Base-by-base conservation (phyloP, 2,797 vertebrate genomes). In the Halcyon chelicuti region DNA sequence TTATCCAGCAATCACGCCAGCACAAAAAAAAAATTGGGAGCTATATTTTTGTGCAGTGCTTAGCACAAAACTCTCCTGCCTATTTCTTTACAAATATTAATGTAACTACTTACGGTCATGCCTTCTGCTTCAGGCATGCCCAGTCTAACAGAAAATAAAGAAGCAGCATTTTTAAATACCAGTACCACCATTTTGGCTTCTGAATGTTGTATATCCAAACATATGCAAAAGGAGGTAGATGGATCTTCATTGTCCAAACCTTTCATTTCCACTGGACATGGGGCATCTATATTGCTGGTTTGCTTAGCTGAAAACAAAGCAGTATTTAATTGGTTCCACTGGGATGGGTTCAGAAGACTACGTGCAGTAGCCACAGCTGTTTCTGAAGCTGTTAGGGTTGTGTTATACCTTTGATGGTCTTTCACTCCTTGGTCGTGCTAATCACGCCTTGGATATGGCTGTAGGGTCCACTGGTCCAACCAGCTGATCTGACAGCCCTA, bases 1-100 rank as follows among this genome's bases (percentile, higher is more conserved):
- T 40, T 9, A 9, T 22, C n/a, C 33, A 61, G 58, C 39, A 72
- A 73, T 70, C 39, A 54, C 0, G 0, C 8, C 1, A 6, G 40
- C 33, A 74, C 23, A 88, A 73, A 35, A 66, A 35, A 65, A 14
- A 1, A 60, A 54, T 78, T 52, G 15, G n/a, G 52, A 90, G 40
- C n/a, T 52, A 28, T 15, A 12, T 0, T 71, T 75, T 39, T 39
- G 26, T 51, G 76, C 23, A 33, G 16, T 23, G 37, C 61, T 82
- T 70, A 40, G 37, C 42, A 67, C 39, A 57, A 65, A 60, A 37
- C 74, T 80, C 49, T 85, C 15, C 28, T 72, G 40, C 42, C n/a
- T 83, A 11, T 19, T 90, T 90, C 49, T 63, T 86, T 49, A 74
- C 31, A 91, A 80, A 77, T 54, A 61, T 11, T 83, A 11, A 33